Conservation (phyloP, 1,140 invertebrate genomes). For the Drosophila sp. region DNA sequence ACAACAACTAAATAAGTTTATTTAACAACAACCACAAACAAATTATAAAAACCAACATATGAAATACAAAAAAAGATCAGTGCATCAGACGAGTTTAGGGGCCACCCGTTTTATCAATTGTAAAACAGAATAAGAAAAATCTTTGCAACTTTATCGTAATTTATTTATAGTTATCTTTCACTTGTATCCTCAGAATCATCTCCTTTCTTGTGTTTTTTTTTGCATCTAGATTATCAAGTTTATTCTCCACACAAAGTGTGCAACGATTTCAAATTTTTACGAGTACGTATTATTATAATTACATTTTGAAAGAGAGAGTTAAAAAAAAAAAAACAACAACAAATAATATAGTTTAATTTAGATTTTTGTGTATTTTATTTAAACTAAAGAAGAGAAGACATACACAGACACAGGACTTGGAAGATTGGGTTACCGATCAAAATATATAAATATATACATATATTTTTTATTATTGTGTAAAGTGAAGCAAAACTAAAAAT, state of each 20-base stretch:
- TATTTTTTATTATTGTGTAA: conserved; percentile 65
- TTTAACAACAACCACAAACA: conserved; percentile 20
- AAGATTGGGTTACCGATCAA: conserved; percentile 32
- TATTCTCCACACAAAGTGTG: conserved; percentile 25
- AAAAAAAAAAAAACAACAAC: conserved; percentile 23
- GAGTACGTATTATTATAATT: conserved; percentile 60
- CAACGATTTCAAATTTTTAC: conserved; percentile 20
- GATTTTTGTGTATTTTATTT: conserved; percentile 20
- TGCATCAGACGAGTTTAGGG: conserved; percentile 26
- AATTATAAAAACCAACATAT: conserved; percentile 8
- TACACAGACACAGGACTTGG: conserved; percentile 8
- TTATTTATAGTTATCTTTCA: neutral
- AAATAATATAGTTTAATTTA: conserved; percentile 30
- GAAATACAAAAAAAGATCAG: neutral
- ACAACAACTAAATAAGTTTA: conserved; percentile 43
- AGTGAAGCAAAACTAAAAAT: conserved; percentile 23
- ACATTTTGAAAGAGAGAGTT: conserved; percentile 19
- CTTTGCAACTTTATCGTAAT: conserved; percentile 16
- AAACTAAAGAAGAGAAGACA: conserved; percentile 26
- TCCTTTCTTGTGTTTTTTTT: conserved; percentile 24
- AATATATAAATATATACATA: conserved; percentile 32
- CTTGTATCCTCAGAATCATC: neutral
- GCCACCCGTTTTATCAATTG: conserved; percentile 35
- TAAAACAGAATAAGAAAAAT: conserved; percentile 13
- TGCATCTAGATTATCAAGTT: conserved; percentile 22